These are phyloP conservation scores for Scaeva pyrastri DNA, from an alignment of 2,888 invertebrate species.

Conservation along the genomic window DNA sequence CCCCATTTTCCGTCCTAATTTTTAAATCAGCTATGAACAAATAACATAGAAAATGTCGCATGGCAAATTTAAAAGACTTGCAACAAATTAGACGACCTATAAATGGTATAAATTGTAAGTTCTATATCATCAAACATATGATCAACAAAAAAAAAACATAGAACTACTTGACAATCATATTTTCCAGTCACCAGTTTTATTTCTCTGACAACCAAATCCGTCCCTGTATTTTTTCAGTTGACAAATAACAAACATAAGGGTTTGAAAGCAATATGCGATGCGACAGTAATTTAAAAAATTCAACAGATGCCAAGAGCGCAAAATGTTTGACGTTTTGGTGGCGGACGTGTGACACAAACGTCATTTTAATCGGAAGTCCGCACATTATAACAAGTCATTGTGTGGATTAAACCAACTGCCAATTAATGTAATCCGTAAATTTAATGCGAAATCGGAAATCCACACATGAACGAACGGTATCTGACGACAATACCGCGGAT, in stretches of 20 bases:
- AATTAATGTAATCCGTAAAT: conserved; percentile 70
- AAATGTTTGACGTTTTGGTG: conserved; percentile 46
- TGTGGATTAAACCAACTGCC: conserved; percentile 67
- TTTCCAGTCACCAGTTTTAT: not conserved
- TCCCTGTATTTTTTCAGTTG: too few relatives aligned
- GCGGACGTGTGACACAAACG: conserved; percentile 51
- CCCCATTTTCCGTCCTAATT: too few relatives aligned
- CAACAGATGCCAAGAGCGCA: conserved; percentile 69
- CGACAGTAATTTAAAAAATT: conserved; percentile 47
- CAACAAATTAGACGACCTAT: too few relatives aligned
- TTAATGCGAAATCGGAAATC: conserved; percentile 50
- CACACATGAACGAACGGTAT: not conserved
- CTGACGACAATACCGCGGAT: too few relatives aligned
- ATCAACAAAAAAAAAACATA: too few relatives aligned
- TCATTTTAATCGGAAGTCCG: conserved; percentile 64
- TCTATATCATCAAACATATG: too few relatives aligned
- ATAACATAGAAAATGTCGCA: too few relatives aligned
- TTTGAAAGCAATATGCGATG: conserved; percentile 14
- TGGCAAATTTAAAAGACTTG: too few relatives aligned
- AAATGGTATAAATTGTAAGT: too few relatives aligned
- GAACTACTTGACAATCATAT: too few relatives aligned
- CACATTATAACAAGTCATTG: conserved; percentile 65
- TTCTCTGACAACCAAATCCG: not conserved
- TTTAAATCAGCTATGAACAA: too few relatives aligned
- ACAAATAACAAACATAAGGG: not conserved